These are phyloP conservation scores for Mythimna albipuncta DNA, from an alignment of 2,888 invertebrate species.

Conservation along the genomic window DNA sequence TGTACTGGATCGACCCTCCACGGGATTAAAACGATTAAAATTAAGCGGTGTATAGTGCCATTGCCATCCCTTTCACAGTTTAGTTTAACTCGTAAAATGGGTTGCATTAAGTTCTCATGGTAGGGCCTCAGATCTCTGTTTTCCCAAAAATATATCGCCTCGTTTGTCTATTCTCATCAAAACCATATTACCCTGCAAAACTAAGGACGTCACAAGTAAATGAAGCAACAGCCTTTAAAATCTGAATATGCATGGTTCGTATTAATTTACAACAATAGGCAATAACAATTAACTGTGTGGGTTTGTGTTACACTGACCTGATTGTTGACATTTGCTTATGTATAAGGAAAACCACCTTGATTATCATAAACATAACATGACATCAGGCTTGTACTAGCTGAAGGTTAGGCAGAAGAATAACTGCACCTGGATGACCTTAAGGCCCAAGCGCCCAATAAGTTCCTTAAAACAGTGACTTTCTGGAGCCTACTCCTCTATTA, in stretches of 20 bases:
- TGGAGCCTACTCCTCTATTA: too few species aligned
- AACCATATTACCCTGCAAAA: neutral
- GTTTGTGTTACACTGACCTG: constrained; percentile 60
- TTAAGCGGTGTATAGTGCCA: too few species aligned
- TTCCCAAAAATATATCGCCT: too few species aligned
- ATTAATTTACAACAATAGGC: constrained; percentile 64
- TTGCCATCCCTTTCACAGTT: too few species aligned
- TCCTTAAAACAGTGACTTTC: too few species aligned
- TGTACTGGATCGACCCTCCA: too few species aligned
- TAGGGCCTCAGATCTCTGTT: too few species aligned
- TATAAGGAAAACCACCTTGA: constrained; percentile 31
- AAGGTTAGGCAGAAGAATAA: neutral
- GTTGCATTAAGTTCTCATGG: too few species aligned
- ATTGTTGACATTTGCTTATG: constrained; percentile 42
- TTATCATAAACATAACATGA: neutral
- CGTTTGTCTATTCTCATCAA: neutral
- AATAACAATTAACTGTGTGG: constrained; percentile 62
- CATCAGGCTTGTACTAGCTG: too few species aligned
- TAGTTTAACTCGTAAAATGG: too few species aligned
- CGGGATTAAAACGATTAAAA: too few species aligned
- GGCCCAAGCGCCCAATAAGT: too few species aligned
- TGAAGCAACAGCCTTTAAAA: constrained; percentile 34
- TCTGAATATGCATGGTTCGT: constrained; percentile 50
- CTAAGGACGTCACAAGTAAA: constrained; percentile 16
- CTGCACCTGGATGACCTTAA: neutral